A percentile compares a stretch with the other conserved stretches of the same genome.
These are phyloP conservation scores for Sthenelais limicola DNA, from an alignment of 2,888 invertebrate species.

Conservation along the genomic window DNA sequence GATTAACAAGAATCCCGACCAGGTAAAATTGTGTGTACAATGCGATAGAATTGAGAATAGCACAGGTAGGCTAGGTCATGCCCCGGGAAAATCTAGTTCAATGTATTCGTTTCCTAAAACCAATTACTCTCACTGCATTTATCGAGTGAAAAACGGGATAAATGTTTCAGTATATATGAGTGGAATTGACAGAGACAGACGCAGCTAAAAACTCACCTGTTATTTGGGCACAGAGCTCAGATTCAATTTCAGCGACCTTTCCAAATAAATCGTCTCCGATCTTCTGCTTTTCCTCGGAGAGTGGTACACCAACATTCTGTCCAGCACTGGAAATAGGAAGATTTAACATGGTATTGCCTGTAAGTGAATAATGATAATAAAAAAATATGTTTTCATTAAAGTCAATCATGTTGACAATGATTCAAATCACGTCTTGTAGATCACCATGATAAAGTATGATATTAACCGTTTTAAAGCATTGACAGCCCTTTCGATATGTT, in stretches of 20 bases:
- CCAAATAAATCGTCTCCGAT: constrained; percentile 37
- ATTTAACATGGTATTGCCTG: neutral
- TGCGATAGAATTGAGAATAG: too few species aligned
- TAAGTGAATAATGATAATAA: neutral
- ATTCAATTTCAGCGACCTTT: constrained; percentile 39
- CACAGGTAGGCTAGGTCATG: too few species aligned
- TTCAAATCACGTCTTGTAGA: too few species aligned
- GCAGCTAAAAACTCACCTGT: constrained; percentile 41
- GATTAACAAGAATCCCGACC: too few species aligned
- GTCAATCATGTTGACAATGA: neutral
- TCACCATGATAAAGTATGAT: too few species aligned
- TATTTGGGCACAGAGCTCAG: constrained; percentile 42
- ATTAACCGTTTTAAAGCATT: constrained; percentile 15
- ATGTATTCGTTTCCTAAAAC: too few species aligned
- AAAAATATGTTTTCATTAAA: neutral
- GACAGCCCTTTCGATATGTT: constrained; percentile 2
- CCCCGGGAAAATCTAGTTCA: too few species aligned
- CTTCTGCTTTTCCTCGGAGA: constrained; percentile 30
- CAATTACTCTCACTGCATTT: too few species aligned
- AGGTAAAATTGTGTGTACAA: too few species aligned
- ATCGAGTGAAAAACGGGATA: too few species aligned
- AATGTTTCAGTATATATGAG: too few species aligned
- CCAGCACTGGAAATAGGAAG: constrained; percentile 2
- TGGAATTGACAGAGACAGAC: too few species aligned
- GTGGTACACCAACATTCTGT: neutral